Evolutionary conservation across 53 echinoderm and acorn worm genomes (phyloP).

Genomic region (Pentamera pediparva): DNA sequence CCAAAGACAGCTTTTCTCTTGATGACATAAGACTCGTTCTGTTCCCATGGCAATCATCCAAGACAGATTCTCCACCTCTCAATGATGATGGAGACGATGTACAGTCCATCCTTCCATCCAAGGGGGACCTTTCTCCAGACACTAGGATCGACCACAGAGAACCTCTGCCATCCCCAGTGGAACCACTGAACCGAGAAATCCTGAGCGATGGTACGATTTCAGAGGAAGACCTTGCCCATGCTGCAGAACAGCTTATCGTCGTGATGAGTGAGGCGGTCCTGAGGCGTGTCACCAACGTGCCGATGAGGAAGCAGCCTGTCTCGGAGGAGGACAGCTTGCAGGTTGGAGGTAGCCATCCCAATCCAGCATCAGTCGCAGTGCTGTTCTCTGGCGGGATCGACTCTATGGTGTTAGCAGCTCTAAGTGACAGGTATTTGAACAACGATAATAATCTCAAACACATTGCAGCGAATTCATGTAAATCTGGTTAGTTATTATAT

Average conservation of each 20-base stretch:
- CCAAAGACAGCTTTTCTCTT: background rate
- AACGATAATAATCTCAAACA: background rate
- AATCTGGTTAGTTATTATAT: no score
- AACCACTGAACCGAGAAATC: background rate
- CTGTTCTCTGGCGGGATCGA: slow-evolving; percentile 95
- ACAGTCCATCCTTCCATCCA: background rate
- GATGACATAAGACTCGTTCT: slow-evolving; percentile 12
- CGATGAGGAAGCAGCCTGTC: background rate
- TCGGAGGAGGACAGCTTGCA: background rate
- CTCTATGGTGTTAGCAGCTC: slow-evolving; percentile 82
- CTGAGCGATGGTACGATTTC: background rate
- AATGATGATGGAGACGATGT: background rate
- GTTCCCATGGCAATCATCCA: slow-evolving; percentile 67
- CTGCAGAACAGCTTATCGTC: slow-evolving; percentile 52
- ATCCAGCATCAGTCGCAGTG: slow-evolving; percentile 53
- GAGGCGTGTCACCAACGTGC: slow-evolving; percentile 66
- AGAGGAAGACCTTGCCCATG: slow-evolving; percentile 28
- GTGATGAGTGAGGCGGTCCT: slow-evolving; percentile 60
- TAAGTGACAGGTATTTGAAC: slow-evolving; percentile 67
- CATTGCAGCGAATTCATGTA: background rate
- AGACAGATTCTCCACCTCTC: background rate
- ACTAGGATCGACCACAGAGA: no score
- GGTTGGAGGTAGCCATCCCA: background rate
- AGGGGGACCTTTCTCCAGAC: no score
- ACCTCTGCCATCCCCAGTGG: no score